A percentile compares a stretch with the other conserved stretches of the same genome.
Evolutionary conservation across 2,113 vertebrate genomes (phyloP).

Genomic region (Otocyon megalotis): DNA sequence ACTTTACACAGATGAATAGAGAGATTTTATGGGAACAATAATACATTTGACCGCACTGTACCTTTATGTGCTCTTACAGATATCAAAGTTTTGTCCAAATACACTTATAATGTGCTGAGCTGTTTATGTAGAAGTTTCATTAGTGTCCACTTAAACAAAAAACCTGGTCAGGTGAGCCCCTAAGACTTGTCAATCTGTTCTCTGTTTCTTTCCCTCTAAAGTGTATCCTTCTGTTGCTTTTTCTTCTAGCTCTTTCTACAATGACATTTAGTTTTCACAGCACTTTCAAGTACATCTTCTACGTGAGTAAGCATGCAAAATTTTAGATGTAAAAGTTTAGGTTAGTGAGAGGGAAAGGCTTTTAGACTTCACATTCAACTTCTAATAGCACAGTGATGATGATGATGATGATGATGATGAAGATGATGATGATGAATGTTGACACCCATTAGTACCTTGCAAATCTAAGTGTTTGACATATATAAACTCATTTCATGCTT

Average conservation of each 20-base stretch:
- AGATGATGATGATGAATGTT: neutral
- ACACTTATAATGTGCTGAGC: neutral
- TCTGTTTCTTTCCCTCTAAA: neutral
- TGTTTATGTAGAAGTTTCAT: neutral
- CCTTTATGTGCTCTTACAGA: neutral
- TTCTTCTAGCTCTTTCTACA: neutral
- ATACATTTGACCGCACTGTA: rapidly evolving
- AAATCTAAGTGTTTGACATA: neutral
- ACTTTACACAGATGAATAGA: neutral
- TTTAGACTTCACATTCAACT: neutral
- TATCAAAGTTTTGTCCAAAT: neutral
- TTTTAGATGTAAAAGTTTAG: neutral
- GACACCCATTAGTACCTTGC: neutral
- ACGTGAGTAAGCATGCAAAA: neutral
- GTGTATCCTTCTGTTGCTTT: neutral
- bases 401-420: neutral
- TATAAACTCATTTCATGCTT: neutral
- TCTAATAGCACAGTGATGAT: neutral
- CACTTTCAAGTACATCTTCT: neutral
- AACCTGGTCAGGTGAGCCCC: no score
- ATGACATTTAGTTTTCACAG: neutral
- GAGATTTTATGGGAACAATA: neutral
- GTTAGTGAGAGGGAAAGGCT: neutral
- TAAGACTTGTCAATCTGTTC: neutral
- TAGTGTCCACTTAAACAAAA: no score